Base-by-base conservation (phyloP, 1,140 invertebrate species). In the Ceratina calcarata region DNA sequence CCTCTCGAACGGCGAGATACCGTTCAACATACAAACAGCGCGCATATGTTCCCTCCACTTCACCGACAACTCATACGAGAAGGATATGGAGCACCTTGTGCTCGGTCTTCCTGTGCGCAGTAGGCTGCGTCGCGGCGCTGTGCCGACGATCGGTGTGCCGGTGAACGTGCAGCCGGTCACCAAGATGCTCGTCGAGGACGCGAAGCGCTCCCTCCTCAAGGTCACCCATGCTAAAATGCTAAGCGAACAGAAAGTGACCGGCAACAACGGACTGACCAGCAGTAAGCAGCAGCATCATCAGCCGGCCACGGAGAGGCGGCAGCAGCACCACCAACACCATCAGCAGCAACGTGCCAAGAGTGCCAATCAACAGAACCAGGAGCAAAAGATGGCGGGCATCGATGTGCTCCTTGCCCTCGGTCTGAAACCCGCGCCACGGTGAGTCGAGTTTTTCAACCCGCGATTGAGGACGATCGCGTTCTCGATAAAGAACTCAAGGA, bases 1-100 rank as follows among this genome's bases (percentile, higher is more conserved):
- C 58, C 90, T 93, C 62, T 84, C 91, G 49, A 93, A 93, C 78
- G 91, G 91, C 73, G 90, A 92, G 8, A 86, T 90, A 81, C 91
- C 92, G 55, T 93, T 93, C 86, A 95, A 95, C 88, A 94, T 94
- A 82, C 92, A 94, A 57, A 95, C 94, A 15, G 94, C 94, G 18
- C 91, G 94, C 18, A 93, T 95, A 77, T 95, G 94, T 85, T 94
- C 94, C 49, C 87, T 93, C 71, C 94, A 95, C 88, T 95, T 95
- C 78, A 93, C 92, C 53, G 91, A 92, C 65, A 90, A 93, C 6
- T 94, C 93, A 68, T 94, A 94, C 89, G 94, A 94, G 90, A 91
- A 94, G 80, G 94, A 94, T 88, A 93, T 94, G 85, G 94, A 94
- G 89, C 94, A 94, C 89, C 92, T 94, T 85, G 90, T 94, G 73